Evolutionary conservation across 2,888 invertebrate genomes (phyloP).

Genomic region (Pantelozetes paolii): DNA sequence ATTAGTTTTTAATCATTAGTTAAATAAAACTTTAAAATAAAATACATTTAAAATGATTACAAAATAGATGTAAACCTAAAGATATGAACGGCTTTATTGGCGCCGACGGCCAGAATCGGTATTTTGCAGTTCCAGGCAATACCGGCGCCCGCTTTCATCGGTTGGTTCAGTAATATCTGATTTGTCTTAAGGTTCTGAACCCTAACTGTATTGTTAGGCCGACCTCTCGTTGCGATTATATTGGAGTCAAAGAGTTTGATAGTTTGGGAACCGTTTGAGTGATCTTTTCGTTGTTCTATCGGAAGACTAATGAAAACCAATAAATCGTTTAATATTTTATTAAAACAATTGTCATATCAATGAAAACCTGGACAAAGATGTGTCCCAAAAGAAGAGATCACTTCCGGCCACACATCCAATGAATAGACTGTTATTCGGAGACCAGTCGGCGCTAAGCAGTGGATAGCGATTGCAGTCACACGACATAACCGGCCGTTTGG

Average conservation of each 20-base stretch:
- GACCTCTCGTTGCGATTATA: slow-evolving; percentile 34
- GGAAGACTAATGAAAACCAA: slow-evolving; percentile 53
- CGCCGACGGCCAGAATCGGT: slow-evolving; percentile 61
- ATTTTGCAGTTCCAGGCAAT: slow-evolving; percentile 63
- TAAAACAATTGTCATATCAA: background rate
- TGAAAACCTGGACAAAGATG: slow-evolving; percentile 61
- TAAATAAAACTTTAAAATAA: background rate
- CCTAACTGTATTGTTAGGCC: slow-evolving; percentile 53
- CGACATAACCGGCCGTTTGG: slow-evolving; percentile 58
- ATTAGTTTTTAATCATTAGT: background rate
- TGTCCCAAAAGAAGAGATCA: slow-evolving; percentile 66
- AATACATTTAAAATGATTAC: background rate
- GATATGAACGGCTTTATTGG: slow-evolving; percentile 33
- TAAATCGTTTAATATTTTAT: background rate
- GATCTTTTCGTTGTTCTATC: slow-evolving; percentile 45
- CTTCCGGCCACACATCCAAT: slow-evolving; percentile 65
- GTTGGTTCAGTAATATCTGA: slow-evolving; percentile 34
- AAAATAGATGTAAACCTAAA: slow-evolving; percentile 30
- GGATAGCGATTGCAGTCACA: slow-evolving; percentile 58
- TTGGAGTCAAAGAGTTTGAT: slow-evolving; percentile 34
- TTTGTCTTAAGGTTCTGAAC: slow-evolving; percentile 42
- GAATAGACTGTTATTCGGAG: slow-evolving; percentile 59
- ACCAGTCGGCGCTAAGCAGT: slow-evolving; percentile 69
- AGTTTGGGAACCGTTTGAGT: slow-evolving; percentile 33
- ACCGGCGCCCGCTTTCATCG: slow-evolving; percentile 57